These are phyloP conservation scores for Lutraria lutraria DNA, from an alignment of 2,888 invertebrate genomes.

Conservation along the genomic window DNA sequence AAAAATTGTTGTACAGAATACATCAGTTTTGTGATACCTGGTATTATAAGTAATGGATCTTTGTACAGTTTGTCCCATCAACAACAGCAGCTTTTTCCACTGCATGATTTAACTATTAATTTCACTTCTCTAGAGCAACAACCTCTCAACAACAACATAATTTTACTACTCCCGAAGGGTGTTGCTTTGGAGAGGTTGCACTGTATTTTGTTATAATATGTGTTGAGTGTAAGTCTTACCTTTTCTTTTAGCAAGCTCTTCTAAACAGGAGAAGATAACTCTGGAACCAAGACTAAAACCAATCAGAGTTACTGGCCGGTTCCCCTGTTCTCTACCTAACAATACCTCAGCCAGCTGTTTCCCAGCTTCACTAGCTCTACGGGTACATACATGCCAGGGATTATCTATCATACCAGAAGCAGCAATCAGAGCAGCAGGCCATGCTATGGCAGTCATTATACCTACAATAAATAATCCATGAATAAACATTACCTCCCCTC, in stretches of 20 bases:
- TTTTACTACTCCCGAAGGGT: too few relatives aligned
- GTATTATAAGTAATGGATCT: too few relatives aligned
- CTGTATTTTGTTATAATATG: too few relatives aligned
- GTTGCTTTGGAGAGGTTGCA: too few relatives aligned
- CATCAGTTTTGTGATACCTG: too few relatives aligned
- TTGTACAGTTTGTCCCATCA: too few relatives aligned
- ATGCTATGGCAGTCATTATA: constrained; percentile 90
- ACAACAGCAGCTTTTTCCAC: too few relatives aligned
- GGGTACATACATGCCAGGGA: constrained; percentile 90
- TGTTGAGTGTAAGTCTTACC: constrained; percentile 68
- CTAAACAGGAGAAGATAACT: constrained; percentile 90
- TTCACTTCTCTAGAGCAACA: too few relatives aligned
- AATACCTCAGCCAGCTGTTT: constrained; percentile 90
- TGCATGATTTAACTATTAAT: too few relatives aligned
- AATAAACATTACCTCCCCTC: too few relatives aligned
- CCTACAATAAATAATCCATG: constrained; percentile 85
- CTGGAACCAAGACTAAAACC: constrained; percentile 91
- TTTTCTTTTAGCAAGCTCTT: constrained; percentile 87
- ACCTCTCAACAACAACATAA: too few relatives aligned
- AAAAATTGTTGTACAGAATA: too few relatives aligned
- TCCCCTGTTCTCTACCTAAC: constrained; percentile 89
- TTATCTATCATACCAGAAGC: constrained; percentile 88
- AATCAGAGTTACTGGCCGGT: constrained; percentile 90
- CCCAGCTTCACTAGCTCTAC: constrained; percentile 89
- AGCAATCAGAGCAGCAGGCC: constrained; percentile 90